Evolutionary conservation across 2,888 invertebrate genomes (phyloP), one percentile per base, ranked within the genome.

Genomic region (Hydrotaea diabolus): DNA sequence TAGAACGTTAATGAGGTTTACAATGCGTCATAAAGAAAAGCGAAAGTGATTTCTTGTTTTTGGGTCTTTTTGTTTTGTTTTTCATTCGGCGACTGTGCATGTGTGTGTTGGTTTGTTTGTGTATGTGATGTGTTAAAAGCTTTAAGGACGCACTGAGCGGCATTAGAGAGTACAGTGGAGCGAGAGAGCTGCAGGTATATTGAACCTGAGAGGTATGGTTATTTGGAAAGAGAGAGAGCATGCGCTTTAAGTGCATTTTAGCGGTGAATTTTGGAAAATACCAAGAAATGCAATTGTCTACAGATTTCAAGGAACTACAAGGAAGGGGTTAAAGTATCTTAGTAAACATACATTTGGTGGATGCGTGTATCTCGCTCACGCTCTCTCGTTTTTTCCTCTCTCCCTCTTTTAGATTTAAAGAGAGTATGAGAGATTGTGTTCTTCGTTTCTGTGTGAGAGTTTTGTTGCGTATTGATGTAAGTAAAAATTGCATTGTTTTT

Each of bases 1-100:
- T 77, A 82, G 62, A 75, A 76, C 69, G 77, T 55, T 82, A 80
- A 86, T 80, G 53, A 79, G 80, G 75, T 78, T 55, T 77, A 59
- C 69, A 83, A 64, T 71, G 80, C 80, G 75, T 82, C 84, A 79
- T 69, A 55, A 83, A 59, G 62, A 83, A 85, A 86, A 86, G 85
- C 77, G 82, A 85, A 86, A 86, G 85, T 81, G 62, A 75, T 19
- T 59, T 76, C 43, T 21, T 39, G 9, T 39, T 21, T 49, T 4
- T 13, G 7, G 13, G 15, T 49, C n/a, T 59, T 39, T 46, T 36
- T 55, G 36, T 39, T 21, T 55, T 73, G 73, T 57, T 73, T 23
- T 57, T 17, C 13, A 49, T 31, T 62, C 15, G 0, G 31, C 2
- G 31, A 11, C 36, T 66, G 19, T 43, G 17, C 2, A 13, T 62